Evolutionary conservation across 30 jellyfish, hydroid and myxozoan species (phyloP).

Genomic region (Mastigias papua): DNA sequence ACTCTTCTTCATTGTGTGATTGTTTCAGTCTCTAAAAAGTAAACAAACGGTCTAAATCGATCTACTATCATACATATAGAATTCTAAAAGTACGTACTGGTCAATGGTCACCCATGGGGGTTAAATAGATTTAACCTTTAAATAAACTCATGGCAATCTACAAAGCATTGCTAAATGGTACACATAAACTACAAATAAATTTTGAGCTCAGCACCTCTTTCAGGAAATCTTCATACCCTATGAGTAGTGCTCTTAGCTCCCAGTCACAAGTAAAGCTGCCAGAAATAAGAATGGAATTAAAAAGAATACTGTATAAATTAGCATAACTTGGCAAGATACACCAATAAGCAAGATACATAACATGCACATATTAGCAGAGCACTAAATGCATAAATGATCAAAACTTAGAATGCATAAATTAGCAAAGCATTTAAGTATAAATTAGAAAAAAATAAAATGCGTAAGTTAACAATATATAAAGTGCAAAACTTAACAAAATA

Average conservation of each 20-base stretch:
- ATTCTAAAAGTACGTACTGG: background rate
- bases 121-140: background rate
- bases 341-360: no score
- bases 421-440: no score
- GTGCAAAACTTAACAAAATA: no score
- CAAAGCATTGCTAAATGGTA: background rate
- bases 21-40: conserved; percentile 4
- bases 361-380: no score
- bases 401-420: no score
- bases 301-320: no score
- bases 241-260: conserved; percentile 25
- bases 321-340: no score
- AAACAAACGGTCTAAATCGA: background rate
- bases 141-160: background rate
- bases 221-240: conserved; percentile 33
- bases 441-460: no score
- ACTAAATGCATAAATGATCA: no score
- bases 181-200: background rate
- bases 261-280: conserved; percentile 46
- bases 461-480: no score
- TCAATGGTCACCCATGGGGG: background rate
- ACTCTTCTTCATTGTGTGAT: conserved; percentile 8
- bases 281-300: background rate
- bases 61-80: background rate
- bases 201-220: conserved; percentile 7